Conservation (phyloP, 1,140 invertebrate species). For the Orchesella cincta region DNA sequence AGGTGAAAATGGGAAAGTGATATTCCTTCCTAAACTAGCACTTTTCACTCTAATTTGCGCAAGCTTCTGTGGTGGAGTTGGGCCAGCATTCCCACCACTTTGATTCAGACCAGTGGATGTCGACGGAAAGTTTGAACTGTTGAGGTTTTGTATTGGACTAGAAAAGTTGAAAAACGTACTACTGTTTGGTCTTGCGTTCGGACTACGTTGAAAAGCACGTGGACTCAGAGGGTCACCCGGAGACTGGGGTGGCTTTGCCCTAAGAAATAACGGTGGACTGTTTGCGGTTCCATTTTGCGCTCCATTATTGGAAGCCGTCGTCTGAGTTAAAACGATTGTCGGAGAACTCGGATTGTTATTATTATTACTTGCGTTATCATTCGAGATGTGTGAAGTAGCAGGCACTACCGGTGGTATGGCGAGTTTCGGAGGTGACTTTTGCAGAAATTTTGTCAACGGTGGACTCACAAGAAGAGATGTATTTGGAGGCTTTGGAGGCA, state of each 20-base stretch:
- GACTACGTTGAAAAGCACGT: neutral
- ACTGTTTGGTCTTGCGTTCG: neutral
- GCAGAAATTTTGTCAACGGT: neutral
- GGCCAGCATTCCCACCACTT: neutral
- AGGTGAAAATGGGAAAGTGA: neutral
- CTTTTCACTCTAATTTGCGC: constrained; percentile 38
- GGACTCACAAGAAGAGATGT: neutral
- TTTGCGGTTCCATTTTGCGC: neutral
- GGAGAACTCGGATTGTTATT: constrained; percentile 22
- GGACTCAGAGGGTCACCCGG: constrained; percentile 6
- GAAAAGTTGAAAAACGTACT: constrained; percentile 23
- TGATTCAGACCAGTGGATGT: neutral
- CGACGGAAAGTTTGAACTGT: constrained; percentile 1
- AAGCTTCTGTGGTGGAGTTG: constrained; percentile 13
- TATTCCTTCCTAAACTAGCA: constrained; percentile 42
- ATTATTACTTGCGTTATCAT: neutral
- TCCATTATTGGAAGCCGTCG: neutral
- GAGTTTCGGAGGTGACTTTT: neutral
- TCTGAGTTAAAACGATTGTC: neutral
- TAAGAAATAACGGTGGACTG: constrained; percentile 1
- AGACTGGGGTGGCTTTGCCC: neutral
- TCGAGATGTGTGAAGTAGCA: too few species aligned
- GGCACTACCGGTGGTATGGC: constrained; percentile 17
- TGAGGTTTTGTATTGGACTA: constrained; percentile 23
- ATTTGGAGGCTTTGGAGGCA: constrained; percentile 39